Percentiles rank a stretch among this genome's conserved stretches.
phyloP scores from a whole-genome alignment of 2,888 invertebrate genomes.

The Meandrusa payeni region DNA sequence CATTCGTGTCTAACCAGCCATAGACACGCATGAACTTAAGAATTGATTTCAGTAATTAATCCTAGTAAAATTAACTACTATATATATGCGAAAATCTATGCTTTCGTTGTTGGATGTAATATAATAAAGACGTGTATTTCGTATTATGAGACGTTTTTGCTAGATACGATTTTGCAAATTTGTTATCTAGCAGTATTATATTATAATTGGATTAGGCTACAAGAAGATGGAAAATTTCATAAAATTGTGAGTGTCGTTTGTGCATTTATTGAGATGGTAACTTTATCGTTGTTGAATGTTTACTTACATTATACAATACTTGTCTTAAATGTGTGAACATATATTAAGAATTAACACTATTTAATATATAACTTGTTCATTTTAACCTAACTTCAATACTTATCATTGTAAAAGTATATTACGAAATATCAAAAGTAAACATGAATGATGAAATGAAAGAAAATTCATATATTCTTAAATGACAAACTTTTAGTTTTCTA shows the following conservation, averaged over 20 bases:
- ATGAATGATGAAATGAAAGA: too few species aligned
- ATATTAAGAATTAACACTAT: constrained; percentile 49
- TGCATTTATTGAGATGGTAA: constrained; percentile 55
- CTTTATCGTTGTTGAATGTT: constrained; percentile 70
- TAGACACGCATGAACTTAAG: constrained; percentile 55
- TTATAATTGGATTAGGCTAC: constrained; percentile 44
- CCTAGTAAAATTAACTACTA: constrained; percentile 27
- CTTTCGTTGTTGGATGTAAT: constrained; percentile 74
- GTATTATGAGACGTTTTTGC: constrained; percentile 58
- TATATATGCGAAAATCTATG: constrained; percentile 51
- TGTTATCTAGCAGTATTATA: constrained; percentile 39
- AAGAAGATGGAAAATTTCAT: constrained; percentile 41
- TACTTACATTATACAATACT: constrained; percentile 54
- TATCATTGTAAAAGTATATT: constrained; percentile 31
- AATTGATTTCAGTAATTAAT: constrained; percentile 20
- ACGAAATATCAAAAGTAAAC: too few species aligned
- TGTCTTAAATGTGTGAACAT: constrained; percentile 54
- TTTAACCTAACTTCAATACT: constrained; percentile 48
- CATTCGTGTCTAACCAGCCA: constrained; percentile 75
- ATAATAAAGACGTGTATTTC: constrained; percentile 52
- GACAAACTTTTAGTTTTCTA: too few species aligned
- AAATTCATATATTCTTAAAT: too few species aligned
- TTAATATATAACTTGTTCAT: constrained; percentile 40
- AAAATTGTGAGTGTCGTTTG: constrained; percentile 46
- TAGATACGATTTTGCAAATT: constrained; percentile 57